These are phyloP conservation scores for Leptinotarsa defecta DNA, from an alignment of 1,140 invertebrate genomes.

Conservation along the genomic window DNA sequence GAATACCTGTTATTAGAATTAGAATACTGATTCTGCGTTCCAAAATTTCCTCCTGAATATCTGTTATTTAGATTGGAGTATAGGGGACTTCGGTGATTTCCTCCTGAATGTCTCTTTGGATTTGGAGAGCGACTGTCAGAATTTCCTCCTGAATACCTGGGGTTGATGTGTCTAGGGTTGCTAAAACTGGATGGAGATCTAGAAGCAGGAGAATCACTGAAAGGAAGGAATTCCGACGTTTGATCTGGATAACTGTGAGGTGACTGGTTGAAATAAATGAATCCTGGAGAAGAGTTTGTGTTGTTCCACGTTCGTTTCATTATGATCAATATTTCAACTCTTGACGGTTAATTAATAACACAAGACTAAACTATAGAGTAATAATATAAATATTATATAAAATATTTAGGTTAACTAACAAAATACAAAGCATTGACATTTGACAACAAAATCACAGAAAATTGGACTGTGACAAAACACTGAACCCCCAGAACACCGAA, in stretches of 20 bases:
- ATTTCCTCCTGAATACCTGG: background rate
- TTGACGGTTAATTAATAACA: too few relatives aligned
- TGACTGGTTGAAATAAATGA: conserved; percentile 32
- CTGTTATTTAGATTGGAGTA: conserved; percentile 29
- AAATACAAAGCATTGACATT: too few relatives aligned
- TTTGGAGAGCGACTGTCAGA: background rate
- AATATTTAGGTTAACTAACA: too few relatives aligned
- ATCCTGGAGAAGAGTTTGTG: conserved; percentile 25
- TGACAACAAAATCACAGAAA: too few relatives aligned
- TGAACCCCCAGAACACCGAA: too few relatives aligned
- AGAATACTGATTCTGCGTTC: background rate
- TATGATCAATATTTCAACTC: conserved; percentile 7
- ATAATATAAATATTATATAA: too few relatives aligned
- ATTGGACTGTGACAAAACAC: too few relatives aligned
- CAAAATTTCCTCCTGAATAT: conserved; percentile 15
- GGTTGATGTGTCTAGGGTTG: conserved; percentile 21
- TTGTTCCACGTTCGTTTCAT: conserved; percentile 32
- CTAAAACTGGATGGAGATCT: conserved; percentile 28
- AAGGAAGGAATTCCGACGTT: conserved; percentile 30
- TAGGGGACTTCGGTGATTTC: conserved; percentile 25
- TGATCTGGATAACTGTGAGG: conserved; percentile 18
- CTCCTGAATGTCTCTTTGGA: background rate
- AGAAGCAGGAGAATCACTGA: conserved; percentile 26
- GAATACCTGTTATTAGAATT: conserved; percentile 16
- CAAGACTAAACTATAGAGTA: too few relatives aligned